A percentile compares a stretch with the other conserved stretches of the same genome.
Evolutionary conservation across 2,888 invertebrate genomes (phyloP).

Genomic region (Tinea pellionella): DNA sequence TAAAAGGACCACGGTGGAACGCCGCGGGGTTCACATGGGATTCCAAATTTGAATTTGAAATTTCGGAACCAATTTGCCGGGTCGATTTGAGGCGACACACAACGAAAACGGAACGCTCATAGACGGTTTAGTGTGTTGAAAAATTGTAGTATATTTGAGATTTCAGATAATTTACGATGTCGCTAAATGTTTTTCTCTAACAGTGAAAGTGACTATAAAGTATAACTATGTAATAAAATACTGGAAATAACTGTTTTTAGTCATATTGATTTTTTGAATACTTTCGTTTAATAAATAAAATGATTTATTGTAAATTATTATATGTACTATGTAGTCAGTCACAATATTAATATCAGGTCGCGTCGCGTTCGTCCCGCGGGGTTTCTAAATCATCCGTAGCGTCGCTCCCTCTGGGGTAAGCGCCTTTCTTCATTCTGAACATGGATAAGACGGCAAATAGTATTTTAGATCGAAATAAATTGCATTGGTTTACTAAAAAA

Average conservation of each 20-base stretch:
- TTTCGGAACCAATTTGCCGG: conserved; percentile 63
- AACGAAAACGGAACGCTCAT: not conserved
- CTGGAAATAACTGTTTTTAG: not conserved
- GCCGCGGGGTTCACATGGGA: conserved; percentile 55
- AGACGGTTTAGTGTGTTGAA: conserved; percentile 22
- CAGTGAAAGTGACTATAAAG: too few relatives aligned
- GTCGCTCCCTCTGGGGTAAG: conserved; percentile 62
- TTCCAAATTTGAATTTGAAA: conserved; percentile 62
- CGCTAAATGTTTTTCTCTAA: not conserved
- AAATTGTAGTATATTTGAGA: conserved; percentile 31
- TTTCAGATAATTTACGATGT: conserved; percentile 22
- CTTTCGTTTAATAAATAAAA: conserved; percentile 18
- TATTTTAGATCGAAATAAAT: not conserved
- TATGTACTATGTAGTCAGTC: conserved; percentile 44
- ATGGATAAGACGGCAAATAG: conserved; percentile 29
- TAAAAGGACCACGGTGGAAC: conserved; percentile 33
- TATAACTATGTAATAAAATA: too few relatives aligned
- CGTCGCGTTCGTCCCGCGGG: conserved; percentile 65
- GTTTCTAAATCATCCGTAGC: conserved; percentile 70
- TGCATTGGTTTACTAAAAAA: not conserved
- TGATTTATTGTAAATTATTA: not conserved
- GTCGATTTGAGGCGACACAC: conserved; percentile 54
- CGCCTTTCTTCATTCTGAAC: conserved; percentile 27
- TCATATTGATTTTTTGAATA: conserved; percentile 17
- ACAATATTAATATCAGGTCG: conserved; percentile 69